Evolutionary conservation across 2,888 invertebrate genomes (phyloP), one percentile per base, ranked within the genome.

Genomic region (Stenurella melanura): DNA sequence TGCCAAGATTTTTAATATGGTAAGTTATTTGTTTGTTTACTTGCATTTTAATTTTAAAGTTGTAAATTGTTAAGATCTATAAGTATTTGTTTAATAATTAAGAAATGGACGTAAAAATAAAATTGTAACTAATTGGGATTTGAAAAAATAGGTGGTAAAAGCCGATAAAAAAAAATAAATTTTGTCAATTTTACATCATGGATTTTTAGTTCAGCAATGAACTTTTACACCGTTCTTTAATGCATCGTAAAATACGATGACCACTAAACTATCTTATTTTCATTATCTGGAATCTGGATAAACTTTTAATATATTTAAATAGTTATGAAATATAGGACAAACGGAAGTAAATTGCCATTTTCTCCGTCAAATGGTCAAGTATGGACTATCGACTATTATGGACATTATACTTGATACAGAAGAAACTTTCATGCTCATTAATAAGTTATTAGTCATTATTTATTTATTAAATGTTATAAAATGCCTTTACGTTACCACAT

Each of bases 11-110:
- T 77, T 71, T 76, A 76, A 21, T 77, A 77, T 81, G 71, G 83
- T 83, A 76, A 83, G 82, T 75, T 74, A 73, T 21, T 75, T 79
- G 74, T 78, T 83, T 80, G 76, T 82, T 80, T 83, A 80, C 42
- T 34, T 69, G 68, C 68, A 18, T 57, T 9, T 57, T 17, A 56
- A 57, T 57, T 50, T 50, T 15, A 57, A 21, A 42, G 18, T 30
- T 64, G 18, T 30, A 30, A 30, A 61, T 30, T 61, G 17, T 61
- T 61, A 17, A 30, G 30, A 4, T 5, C 19, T 21, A 19, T 19
- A 19, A 3, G 19, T 21, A 19, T 30, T 7, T 21, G 19, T 58
- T 11, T 58, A 58, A n/a, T 50, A 15, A 50, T 50, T 50, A 50
- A 50, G 3, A n/a, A n/a, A 17, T 50, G 50, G 12, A 15, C 15